These are phyloP conservation scores for Zele albiditarsus DNA, from an alignment of 2,888 invertebrate species.

Conservation along the genomic window DNA sequence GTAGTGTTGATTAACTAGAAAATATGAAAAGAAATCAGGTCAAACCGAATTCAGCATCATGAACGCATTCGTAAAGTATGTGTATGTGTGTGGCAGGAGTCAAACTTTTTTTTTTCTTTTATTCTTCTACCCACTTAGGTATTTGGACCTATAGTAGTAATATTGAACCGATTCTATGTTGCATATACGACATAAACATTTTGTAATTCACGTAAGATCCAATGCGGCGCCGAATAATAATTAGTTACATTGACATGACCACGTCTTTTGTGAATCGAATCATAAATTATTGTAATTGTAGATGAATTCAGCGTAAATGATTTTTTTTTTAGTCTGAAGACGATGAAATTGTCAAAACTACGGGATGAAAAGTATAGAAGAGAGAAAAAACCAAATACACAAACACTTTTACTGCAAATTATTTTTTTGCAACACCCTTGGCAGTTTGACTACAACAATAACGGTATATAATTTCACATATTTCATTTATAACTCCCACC, in stretches of 20 bases:
- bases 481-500: neutral
- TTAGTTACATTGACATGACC: neutral
- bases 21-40: neutral
- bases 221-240: constrained; percentile 14
- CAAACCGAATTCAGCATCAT: neutral
- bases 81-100: neutral
- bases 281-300: constrained; percentile 31
- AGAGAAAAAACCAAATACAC: neutral
- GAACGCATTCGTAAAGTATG: neutral
- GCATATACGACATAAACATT: neutral
- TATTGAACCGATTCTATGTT: constrained; percentile 5
- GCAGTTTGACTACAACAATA: neutral
- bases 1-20: neutral
- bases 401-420: constrained; percentile 14
- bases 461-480: neutral
- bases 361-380: neutral
- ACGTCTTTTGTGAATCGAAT: constrained; percentile 26
- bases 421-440: neutral
- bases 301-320: constrained; percentile 7
- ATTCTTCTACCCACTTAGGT: neutral
- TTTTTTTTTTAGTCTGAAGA: neutral
- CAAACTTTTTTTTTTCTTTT: constrained; percentile 1
- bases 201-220: neutral
- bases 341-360: neutral
- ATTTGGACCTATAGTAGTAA: neutral